Percentiles rank a stretch among this genome's conserved stretches.
These are phyloP conservation scores for Sebastiscus albofasciatus DNA, from an alignment of 2,797 vertebrate species.

Conservation along the genomic window DNA sequence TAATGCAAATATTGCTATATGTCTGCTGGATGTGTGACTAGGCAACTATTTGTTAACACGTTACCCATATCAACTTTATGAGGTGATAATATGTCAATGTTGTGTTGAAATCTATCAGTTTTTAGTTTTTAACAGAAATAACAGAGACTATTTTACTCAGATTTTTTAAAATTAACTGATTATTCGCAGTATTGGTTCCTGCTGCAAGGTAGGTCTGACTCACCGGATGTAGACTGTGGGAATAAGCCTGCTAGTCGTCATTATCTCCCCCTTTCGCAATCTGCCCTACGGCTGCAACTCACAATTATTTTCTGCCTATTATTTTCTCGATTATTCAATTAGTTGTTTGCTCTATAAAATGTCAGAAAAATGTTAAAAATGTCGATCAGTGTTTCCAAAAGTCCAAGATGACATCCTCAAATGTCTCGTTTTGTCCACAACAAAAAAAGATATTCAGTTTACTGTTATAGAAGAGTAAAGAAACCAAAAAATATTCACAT, in stretches of 20 bases:
- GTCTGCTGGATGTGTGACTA: not conserved
- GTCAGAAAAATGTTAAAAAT: no score
- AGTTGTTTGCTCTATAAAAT: no score
- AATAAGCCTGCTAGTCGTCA: not conserved
- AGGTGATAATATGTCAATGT: not conserved
- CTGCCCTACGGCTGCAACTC: not conserved
- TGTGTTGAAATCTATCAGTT: not conserved
- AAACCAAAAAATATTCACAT: no score
- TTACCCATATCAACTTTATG: not conserved
- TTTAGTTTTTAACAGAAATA: not conserved
- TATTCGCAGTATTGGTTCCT: not conserved
- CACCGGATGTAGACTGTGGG: not conserved
- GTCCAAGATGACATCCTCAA: no score
- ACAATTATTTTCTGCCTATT: no score
- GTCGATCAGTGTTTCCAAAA: no score
- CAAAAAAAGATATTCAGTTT: no score
- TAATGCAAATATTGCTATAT: accelerated
- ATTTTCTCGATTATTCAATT: no score
- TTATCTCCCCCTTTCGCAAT: not conserved
- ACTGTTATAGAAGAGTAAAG: no score
- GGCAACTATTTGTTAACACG: not conserved
- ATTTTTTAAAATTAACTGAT: not conserved
- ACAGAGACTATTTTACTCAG: not conserved
- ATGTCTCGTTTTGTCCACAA: no score
- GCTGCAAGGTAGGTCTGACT: not conserved